phyloP scores from a whole-genome alignment of 1,140 invertebrate genomes.

The Drosophila serrata region DNA sequence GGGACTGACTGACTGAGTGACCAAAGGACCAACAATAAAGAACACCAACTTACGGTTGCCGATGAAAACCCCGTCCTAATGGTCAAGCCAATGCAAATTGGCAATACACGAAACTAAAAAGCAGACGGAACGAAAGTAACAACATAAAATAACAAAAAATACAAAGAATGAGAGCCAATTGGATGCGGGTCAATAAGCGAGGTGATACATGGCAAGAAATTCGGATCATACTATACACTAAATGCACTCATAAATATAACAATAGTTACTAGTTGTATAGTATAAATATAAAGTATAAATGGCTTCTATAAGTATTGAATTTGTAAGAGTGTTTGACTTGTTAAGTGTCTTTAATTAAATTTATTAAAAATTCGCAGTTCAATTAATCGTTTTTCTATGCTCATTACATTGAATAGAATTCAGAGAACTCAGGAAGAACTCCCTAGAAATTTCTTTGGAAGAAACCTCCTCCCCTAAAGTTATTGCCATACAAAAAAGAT shows the following conservation, averaged over 20 bases:
- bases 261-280: too few species aligned
- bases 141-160: slow-evolving; percentile 4
- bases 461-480: background rate
- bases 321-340: too few species aligned
- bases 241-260: too few species aligned
- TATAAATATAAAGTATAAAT: too few species aligned
- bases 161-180: slow-evolving; percentile 53
- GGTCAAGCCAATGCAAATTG: slow-evolving; percentile 65
- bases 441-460: background rate
- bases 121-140: slow-evolving; percentile 5
- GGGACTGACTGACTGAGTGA: slow-evolving; percentile 5
- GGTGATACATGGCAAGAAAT: slow-evolving; percentile 20
- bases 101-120: slow-evolving; percentile 48
- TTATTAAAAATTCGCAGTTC: background rate
- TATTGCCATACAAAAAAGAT: background rate
- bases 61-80: slow-evolving; percentile 42
- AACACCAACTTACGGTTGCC: slow-evolving; percentile 44
- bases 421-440: too few species aligned
- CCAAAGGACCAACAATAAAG: slow-evolving; percentile 32
- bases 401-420: background rate
- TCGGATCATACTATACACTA: background rate
- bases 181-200: slow-evolving; percentile 70
- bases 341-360: too few species aligned
- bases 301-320: too few species aligned
- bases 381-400: too few species aligned